These are phyloP conservation scores for Clarias platycephalus DNA, from an alignment of 2,797 vertebrate species.

Conservation along the genomic window DNA sequence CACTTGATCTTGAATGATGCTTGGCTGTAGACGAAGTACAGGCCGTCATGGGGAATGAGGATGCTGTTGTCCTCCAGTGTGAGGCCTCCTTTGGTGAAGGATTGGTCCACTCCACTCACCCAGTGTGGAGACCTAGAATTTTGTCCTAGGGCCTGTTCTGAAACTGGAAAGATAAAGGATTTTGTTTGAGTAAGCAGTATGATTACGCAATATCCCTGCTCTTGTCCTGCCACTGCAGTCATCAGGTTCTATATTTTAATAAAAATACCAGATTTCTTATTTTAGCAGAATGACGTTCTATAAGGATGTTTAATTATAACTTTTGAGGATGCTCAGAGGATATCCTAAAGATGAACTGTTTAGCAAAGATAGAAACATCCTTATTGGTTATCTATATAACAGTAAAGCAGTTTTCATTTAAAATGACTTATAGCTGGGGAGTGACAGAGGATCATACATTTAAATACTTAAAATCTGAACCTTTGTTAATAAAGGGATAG, in stretches of 20 bases:
- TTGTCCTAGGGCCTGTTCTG: slow-evolving; percentile 51
- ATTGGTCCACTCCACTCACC: slow-evolving; percentile 59
- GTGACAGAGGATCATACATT: background rate
- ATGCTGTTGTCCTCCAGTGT: slow-evolving; percentile 64
- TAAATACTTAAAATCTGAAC: background rate
- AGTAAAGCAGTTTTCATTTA: background rate
- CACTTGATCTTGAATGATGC: slow-evolving; percentile 67
- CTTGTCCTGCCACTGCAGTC: background rate
- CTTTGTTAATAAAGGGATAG: background rate
- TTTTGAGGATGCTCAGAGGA: background rate
- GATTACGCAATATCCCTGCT: background rate
- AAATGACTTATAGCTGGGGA: background rate
- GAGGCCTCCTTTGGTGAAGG: slow-evolving; percentile 64
- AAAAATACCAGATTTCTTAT: background rate
- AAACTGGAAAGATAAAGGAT: slow-evolving; percentile 1
- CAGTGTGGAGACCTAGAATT: slow-evolving; percentile 50
- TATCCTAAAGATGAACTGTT: background rate
- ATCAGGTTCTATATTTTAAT: background rate
- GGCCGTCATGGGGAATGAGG: slow-evolving; percentile 62
- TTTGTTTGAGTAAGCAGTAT: slow-evolving; percentile 11
- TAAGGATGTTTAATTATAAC: background rate
- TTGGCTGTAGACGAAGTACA: slow-evolving; percentile 80
- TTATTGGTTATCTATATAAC: background rate
- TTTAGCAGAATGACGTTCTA: background rate
- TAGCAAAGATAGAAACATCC: background rate